Base-by-base conservation (phyloP, 2,888 invertebrate species). In the Amiota mariae region DNA sequence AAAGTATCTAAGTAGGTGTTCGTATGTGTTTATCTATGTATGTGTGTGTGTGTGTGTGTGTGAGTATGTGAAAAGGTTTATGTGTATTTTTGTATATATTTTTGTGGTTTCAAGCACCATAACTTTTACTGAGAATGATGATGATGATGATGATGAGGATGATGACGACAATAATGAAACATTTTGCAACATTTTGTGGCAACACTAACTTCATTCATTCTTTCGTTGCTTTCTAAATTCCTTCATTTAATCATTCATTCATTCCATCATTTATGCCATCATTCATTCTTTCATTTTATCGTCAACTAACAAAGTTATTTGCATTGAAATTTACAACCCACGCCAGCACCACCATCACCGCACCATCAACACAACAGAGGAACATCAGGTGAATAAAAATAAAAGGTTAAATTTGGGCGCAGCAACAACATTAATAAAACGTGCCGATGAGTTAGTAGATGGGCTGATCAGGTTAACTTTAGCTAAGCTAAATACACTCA, bases 251-350 rank as follows among this genome's bases (percentile, higher is more conserved):
- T 2, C 36, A 36, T 59, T 18, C 11, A 20, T 8, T 15, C 15
- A 15, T 15, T 15, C 54, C 2, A 13, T 13, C 24, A 24, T 24
- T 1, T 24, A 24, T 15, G 8, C 54, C 2, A 13, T 13, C 24
- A 24, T 24, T 1, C 3, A 24, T 9, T 13, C 54, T 10, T 15
- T 18, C 59, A 15, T 18, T 48, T 4, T 47, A 15, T 20, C 70
- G 36, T 18, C 54, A 46, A 77, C 73, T 78, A 75, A 78, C 82
- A 81, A 80, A 79, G 78, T 82, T 82, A 82, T 85, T 79, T 76
- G 76, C 79, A 77, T 74, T 75, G 66, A 59, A 59, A 59, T 59
- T 59, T 20, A 59, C 59, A 59, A n/a, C n/a, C n/a, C n/a, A n/a
- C n/a, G 18, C 20, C 59, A 59, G 3, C 59, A 24, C 24, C 24